Evolutionary conservation across 2,888 invertebrate species (phyloP), one percentile per base, ranked within the genome.

Genomic region (Conops quadrifasciatus): DNA sequence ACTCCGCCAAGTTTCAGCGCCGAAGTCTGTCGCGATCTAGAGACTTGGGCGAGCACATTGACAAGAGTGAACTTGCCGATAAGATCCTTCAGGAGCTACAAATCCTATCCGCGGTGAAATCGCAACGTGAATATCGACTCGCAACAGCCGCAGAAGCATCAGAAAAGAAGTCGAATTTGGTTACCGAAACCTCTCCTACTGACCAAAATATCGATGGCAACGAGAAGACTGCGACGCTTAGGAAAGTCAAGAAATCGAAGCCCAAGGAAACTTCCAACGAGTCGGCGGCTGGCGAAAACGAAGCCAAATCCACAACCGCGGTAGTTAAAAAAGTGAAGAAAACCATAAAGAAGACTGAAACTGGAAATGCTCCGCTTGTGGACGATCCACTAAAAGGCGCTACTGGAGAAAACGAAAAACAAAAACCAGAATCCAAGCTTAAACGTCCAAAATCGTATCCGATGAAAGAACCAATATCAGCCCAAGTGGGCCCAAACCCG

Each of bases 361-460:
- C 66, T 11, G 71, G 66, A 47, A 75, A 71, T 56, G 72, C 76
- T 30, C 51, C 69, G 51, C 49, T 63, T 13, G 47, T 16, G 15
- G 43, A 45, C 9, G 56, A 56, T 30, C 70, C 70, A 53, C 21
- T 59, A 2, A 74, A 75, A 24, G 60, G 73, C 28, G 66, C 74
- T 0, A 70, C 71, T 36, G 24, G 73, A 0, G 78, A 77, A 49
- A 13, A 74, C 16, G 75, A 70, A 2, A 79, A 82, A 9, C 74
- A 77, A 15, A 77, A 83, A 49, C 86, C 79, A 67, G 88, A 87
- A 73, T 89, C 89, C 1, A 88, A 87, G 78, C 79, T 89, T 5
- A 86, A 87, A 30, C 83, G 89, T 15, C 89, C 89, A 1, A 89
- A 89, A 76, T 89, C 89, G 53, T 89, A 88, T 78, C 89, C 89